Base-by-base conservation (phyloP, 2,113 vertebrate genomes). In the Takifugu flavidus region DNA sequence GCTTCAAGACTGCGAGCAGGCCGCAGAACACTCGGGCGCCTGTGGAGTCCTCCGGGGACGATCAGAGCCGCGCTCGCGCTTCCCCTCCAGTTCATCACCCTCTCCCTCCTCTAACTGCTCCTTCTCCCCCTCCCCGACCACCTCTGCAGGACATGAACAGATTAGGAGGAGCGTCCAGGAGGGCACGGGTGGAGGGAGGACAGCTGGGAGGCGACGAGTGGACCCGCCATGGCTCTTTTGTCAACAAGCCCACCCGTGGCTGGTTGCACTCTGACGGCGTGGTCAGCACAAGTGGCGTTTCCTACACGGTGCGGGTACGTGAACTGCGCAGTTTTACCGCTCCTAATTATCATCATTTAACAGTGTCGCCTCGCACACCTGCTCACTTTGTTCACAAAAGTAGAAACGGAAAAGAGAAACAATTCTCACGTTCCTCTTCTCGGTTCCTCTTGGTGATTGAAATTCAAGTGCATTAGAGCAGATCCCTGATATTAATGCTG, bases 61-160 rank as follows among this genome's bases (percentile, higher is more conserved):
- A 85, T 70, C 54, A 66, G 74, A 75, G 82, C 74, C 67, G 63
- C 58, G 62, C 81, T 3, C 72, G 81, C 75, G 80, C 85, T 75
- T 83, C 88, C 67, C 77, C 85, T 55, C 77, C 75, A 6, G 77
- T 75, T 15, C 77, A 73, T 71, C 82, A 69, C 59, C 77, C 76
- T 13, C 42, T 62, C 25, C 74, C 55, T 12, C 74, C 80, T 68
- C 70, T 31, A 80, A 91, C 83, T 4, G 88, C 87, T 89, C 92
- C 93, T 64, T 69, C 25, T 91, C 91, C 87, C 69, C 92, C 91
- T 86, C 91, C 91, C 52, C 94, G 86, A 90, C 88, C 93, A 76
- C 92, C 89, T 56, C 60, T 87, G 56, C 96, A 98, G 96, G 96
- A 98, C 89, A 99, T 99, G 96, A 99, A 97, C 95, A 96, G 96